Conservation (phyloP, 2,888 invertebrate species). For the Oligia strigilis region DNA sequence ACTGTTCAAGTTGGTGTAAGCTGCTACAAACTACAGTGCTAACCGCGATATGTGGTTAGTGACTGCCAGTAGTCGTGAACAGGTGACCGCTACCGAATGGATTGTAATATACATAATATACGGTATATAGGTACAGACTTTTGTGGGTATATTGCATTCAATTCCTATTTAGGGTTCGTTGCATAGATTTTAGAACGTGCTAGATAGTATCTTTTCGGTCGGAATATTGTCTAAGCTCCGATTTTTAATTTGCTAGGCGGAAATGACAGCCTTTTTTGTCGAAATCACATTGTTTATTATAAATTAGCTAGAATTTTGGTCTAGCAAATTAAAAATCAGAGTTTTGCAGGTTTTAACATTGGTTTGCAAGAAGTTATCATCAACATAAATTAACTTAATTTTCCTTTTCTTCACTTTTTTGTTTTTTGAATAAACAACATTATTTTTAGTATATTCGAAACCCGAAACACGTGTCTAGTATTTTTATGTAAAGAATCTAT, state of each 20-base stretch:
- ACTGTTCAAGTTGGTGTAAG: conserved; percentile 18
- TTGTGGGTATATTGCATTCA: not conserved
- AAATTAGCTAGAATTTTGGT: no score
- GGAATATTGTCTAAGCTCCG: no score
- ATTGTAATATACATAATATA: no score
- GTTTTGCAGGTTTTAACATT: not conserved
- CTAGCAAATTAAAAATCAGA: no score
- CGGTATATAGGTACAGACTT: not conserved
- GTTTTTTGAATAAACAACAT: not conserved
- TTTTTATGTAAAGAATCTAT: no score
- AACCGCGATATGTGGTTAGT: conserved; percentile 22
- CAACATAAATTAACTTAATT: no score
- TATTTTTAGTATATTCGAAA: no score
- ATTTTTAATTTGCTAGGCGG: no score
- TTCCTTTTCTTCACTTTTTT: not conserved
- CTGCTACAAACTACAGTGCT: not conserved
- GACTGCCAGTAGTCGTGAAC: conserved; percentile 21
- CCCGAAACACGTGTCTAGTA: no score
- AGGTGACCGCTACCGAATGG: conserved; percentile 2
- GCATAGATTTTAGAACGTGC: not conserved
- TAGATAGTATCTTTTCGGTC: not conserved
- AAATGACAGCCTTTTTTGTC: no score
- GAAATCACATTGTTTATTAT: no score
- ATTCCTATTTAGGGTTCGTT: not conserved
- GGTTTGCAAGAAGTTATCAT: not conserved